A percentile compares a stretch with the other conserved stretches of the same genome.
Conservation (phyloP, 2,113 vertebrate genomes). For the Dinomys branickii region DNA sequence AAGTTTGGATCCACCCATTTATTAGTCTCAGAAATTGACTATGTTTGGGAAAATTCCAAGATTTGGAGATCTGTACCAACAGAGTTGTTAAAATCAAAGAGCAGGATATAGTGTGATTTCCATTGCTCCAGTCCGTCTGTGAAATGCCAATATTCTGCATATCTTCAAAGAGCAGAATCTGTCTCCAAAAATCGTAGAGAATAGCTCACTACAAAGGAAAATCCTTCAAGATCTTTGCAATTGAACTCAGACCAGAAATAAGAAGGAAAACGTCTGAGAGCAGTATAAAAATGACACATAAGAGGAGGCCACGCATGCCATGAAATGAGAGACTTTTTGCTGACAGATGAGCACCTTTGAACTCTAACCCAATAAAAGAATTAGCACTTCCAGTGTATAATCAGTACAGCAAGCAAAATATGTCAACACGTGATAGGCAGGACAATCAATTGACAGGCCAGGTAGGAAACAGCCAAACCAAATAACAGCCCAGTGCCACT, state of each 20-base stretch:
- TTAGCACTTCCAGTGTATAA: constrained; percentile 73
- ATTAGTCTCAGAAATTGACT: not conserved
- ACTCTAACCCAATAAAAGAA: constrained; percentile 79
- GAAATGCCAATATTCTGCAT: constrained; percentile 82
- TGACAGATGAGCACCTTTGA: constrained; percentile 85
- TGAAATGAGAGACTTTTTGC: constrained; percentile 80
- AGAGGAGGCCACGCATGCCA: constrained; percentile 30
- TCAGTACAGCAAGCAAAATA: constrained; percentile 73
- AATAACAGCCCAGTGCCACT: constrained; percentile 62
- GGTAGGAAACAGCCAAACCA: constrained; percentile 38
- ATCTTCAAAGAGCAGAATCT: constrained; percentile 86
- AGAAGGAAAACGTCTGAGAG: constrained; percentile 83
- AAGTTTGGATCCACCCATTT: constrained; percentile 29
- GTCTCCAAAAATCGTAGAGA: constrained; percentile 83
- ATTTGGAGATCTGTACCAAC: constrained; percentile 63
- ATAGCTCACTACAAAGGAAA: constrained; percentile 85
- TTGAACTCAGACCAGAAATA: constrained; percentile 83
- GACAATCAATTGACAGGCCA: constrained; percentile 72
- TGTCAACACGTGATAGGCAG: constrained; percentile 52
- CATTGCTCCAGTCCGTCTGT: constrained; percentile 79
- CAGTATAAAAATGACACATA: constrained; percentile 77
- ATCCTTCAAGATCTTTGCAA: constrained; percentile 82
- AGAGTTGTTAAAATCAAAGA: constrained; percentile 85
- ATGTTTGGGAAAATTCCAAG: constrained; percentile 58
- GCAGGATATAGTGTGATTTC: constrained; percentile 81